These are phyloP conservation scores for Microvelia longipes DNA, from an alignment of 1,140 invertebrate genomes.

Conservation along the genomic window DNA sequence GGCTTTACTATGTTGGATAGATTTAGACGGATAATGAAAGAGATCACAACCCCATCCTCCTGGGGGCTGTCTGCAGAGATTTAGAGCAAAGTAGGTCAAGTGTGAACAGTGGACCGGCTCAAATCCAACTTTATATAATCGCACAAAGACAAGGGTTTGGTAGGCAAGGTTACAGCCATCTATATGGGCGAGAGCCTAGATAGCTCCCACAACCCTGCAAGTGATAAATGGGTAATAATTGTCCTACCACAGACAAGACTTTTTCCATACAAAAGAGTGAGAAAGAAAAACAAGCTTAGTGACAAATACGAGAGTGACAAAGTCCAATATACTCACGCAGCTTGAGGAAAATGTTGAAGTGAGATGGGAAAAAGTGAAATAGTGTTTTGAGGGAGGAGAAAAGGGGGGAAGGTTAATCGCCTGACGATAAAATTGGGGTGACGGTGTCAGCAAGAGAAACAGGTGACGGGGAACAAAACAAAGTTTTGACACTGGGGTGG, in stretches of 20 bases:
- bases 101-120: too few species aligned
- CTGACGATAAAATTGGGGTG: background rate
- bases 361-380: background rate
- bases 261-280: background rate
- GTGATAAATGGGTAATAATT: background rate
- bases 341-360: too few species aligned
- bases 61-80: too few species aligned
- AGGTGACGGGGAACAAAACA: background rate
- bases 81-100: too few species aligned
- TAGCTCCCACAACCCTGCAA: too few species aligned
- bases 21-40: too few species aligned
- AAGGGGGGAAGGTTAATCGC: background rate
- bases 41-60: too few species aligned
- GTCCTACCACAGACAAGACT: background rate
- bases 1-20: too few species aligned
- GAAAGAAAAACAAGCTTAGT: background rate
- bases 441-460: background rate
- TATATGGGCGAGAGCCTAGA: too few species aligned
- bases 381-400: background rate
- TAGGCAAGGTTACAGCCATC: too few species aligned
- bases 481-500: background rate
- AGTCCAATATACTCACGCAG: background rate
- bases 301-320: background rate
- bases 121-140: too few species aligned
- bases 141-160: too few species aligned